Conservation (phyloP, 2,797 vertebrate genomes). For the Tympanoctomys barrerae region DNA sequence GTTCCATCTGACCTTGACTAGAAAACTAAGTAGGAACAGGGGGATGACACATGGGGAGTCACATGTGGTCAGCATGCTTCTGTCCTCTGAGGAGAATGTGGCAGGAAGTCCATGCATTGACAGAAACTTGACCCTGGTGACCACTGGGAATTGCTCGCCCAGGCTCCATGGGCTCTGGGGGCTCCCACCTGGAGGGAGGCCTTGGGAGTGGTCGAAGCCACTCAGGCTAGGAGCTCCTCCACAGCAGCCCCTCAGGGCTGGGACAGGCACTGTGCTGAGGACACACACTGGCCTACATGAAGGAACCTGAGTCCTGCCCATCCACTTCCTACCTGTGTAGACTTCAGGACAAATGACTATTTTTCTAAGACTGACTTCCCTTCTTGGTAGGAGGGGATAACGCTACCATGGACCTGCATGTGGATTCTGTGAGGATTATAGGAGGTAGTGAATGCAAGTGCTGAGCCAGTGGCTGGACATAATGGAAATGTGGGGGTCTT, state of each 20-base stretch:
- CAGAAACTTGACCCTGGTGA: not conserved
- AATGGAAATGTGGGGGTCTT: not conserved
- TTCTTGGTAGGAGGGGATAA: constrained; percentile 1
- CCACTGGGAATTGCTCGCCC: too few relatives aligned
- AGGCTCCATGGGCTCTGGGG: rapidly evolving
- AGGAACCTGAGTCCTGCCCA: not conserved
- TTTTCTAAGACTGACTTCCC: not conserved
- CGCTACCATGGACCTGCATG: not conserved
- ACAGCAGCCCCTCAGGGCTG: not conserved
- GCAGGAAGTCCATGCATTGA: not conserved
- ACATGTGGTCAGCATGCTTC: not conserved
- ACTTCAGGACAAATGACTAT: not conserved
- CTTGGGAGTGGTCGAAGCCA: rapidly evolving
- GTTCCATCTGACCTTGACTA: constrained; percentile 26
- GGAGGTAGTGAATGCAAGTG: not conserved
- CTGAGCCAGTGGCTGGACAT: not conserved
- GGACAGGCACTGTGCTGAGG: not conserved
- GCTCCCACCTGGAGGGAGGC: not conserved
- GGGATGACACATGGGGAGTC: not conserved
- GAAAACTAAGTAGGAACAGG: not conserved
- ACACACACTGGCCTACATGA: rapidly evolving
- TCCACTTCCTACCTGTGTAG: not conserved
- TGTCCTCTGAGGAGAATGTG: not conserved
- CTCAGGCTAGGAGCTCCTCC: not conserved
- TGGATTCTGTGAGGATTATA: not conserved